phyloP scores from a whole-genome alignment of 2,888 invertebrate species.

The Acleris laterana region DNA sequence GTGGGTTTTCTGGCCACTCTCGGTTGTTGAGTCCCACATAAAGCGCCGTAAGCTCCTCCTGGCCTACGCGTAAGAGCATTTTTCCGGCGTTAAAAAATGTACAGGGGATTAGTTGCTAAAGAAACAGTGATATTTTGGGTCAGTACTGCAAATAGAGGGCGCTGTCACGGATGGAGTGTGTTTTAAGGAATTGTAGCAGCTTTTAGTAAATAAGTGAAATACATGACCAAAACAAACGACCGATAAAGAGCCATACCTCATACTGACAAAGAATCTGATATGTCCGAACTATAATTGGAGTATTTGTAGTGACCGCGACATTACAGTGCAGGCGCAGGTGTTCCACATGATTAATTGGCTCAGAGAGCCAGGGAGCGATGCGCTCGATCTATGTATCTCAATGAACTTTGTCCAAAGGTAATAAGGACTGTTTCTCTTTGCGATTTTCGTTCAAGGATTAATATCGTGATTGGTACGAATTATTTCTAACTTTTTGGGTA shows the following conservation, averaged over 20 bases:
- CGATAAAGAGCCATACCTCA: conserved; percentile 30
- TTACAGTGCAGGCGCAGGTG: conserved; percentile 72
- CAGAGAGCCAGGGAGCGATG: conserved; percentile 54
- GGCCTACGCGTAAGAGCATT: too few relatives aligned
- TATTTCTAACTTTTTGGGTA: too few relatives aligned
- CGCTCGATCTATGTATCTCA: conserved; percentile 54
- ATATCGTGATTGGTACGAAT: neutral
- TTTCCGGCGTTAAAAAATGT: too few relatives aligned
- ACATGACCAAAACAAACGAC: neutral
- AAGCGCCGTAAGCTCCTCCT: too few relatives aligned
- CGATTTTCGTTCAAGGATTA: neutral
- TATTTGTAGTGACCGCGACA: conserved; percentile 52
- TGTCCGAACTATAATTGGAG: conserved; percentile 48
- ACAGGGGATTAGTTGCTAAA: too few relatives aligned
- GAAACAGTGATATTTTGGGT: too few relatives aligned
- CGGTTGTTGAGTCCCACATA: too few relatives aligned
- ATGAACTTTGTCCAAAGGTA: neutral
- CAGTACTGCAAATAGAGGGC: too few relatives aligned
- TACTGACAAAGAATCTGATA: conserved; percentile 37
- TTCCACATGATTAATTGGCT: conserved; percentile 71
- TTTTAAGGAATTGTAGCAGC: too few relatives aligned
- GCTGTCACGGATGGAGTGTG: too few relatives aligned
- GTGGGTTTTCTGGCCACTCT: too few relatives aligned
- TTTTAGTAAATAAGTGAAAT: neutral
- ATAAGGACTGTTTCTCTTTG: conserved; percentile 5